phyloP scores from a whole-genome alignment of 2,113 vertebrate species.

The Brachionichthys hirsutus region DNA sequence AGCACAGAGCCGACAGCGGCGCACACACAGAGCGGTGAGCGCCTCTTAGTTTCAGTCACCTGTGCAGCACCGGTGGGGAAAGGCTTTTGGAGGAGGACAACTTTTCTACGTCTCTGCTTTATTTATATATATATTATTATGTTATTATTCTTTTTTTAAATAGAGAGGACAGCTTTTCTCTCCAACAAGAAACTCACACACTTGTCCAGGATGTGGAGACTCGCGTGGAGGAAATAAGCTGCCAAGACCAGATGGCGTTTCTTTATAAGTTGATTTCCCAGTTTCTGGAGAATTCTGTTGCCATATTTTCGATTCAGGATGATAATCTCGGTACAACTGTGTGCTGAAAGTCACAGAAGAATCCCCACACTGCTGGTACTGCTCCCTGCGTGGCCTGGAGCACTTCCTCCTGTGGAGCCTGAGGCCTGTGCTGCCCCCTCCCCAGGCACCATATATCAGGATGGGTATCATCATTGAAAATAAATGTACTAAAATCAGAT shows the following conservation, averaged over 20 bases:
- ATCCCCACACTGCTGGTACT: too few species aligned
- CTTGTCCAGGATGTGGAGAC: conserved; percentile 31
- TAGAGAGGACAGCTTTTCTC: neutral
- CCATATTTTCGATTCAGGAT: conserved; percentile 19
- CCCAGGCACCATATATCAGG: conserved; percentile 11
- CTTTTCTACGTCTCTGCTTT: too few species aligned
- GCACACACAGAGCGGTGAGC: too few species aligned
- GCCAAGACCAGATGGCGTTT: conserved; percentile 49
- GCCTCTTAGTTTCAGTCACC: too few species aligned
- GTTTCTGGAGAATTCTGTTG: conserved; percentile 16
- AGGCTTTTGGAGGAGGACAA: too few species aligned
- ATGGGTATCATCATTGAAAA: conserved; percentile 15
- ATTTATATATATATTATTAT: neutral
- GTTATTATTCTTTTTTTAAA: too few species aligned
- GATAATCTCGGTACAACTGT: conserved; percentile 13
- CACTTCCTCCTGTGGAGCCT: conserved; percentile 21
- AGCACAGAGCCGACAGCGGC: too few species aligned
- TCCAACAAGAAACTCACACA: conserved; percentile 22
- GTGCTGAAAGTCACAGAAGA: neutral
- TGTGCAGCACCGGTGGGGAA: too few species aligned
- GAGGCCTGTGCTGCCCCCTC: conserved; percentile 9
- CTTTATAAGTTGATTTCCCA: conserved; percentile 37
- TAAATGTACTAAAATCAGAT: conserved; percentile 6
- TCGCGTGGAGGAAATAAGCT: conserved; percentile 27
- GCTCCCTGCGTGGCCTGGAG: neutral